phyloP scores from a whole-genome alignment of 1,140 invertebrate species.

The Theocolax elegans region DNA sequence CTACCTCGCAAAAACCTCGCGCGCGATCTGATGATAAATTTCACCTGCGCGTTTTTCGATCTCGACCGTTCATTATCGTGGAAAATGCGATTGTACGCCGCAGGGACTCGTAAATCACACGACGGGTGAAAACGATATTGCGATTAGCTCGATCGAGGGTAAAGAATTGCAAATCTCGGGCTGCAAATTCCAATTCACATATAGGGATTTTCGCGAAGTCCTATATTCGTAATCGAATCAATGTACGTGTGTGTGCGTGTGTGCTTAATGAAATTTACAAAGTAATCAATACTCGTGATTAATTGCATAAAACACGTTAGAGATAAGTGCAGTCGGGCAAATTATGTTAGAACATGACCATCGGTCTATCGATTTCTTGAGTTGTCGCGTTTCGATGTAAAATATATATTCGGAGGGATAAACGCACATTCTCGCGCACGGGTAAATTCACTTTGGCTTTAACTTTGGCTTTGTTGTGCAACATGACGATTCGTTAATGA shows the following conservation, averaged over 20 bases:
- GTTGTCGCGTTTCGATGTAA: too few relatives aligned
- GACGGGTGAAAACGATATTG: not conserved
- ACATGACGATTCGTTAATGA: constrained; percentile 17
- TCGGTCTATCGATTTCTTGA: constrained; percentile 17
- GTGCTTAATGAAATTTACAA: constrained; percentile 6
- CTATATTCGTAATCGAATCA: not conserved
- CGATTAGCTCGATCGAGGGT: not conserved
- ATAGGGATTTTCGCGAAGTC: not conserved
- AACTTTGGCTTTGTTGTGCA: not conserved
- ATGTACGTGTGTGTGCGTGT: too few relatives aligned
- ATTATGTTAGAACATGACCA: constrained; percentile 16
- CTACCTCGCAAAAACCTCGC: too few relatives aligned
- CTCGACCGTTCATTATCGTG: too few relatives aligned
- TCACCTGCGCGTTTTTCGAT: too few relatives aligned
- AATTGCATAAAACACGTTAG: not conserved
- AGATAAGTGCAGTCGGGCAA: not conserved
- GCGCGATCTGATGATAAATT: too few relatives aligned
- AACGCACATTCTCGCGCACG: too few relatives aligned
- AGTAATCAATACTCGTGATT: not conserved
- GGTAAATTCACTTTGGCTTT: too few relatives aligned
- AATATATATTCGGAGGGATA: too few relatives aligned
- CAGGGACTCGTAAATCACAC: constrained; percentile 6
- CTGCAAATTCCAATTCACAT: not conserved
- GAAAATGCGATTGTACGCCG: not conserved
- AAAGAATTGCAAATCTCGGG: not conserved